phyloP scores from a whole-genome alignment of 2,113 vertebrate species.

The Furnarius figulus region DNA sequence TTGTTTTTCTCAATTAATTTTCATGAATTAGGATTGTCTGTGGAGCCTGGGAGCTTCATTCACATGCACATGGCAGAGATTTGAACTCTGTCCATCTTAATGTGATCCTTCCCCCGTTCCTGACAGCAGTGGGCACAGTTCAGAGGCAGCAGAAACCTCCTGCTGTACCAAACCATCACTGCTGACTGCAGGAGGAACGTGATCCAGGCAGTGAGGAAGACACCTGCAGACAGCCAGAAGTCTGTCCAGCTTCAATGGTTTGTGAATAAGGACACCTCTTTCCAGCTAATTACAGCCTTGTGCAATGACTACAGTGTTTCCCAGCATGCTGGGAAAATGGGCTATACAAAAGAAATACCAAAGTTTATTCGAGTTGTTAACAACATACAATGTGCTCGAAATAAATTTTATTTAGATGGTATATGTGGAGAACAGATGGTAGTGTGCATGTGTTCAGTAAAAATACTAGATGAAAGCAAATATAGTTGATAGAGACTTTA shows the following conservation, averaged over 20 bases:
- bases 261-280: not conserved
- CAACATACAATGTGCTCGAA: not conserved
- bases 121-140: not conserved
- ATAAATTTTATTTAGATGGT: slow-evolving; percentile 20
- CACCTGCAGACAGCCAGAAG: not conserved
- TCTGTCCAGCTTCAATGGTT: not conserved
- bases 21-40: not conserved
- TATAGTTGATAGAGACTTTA: slow-evolving; percentile 20
- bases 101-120: rapidly evolving
- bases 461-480: slow-evolving; percentile 45
- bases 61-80: not conserved
- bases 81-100: not conserved
- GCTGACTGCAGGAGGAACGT: not conserved
- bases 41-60: not conserved
- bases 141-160: not conserved
- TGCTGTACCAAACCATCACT: not conserved
- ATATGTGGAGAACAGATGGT: slow-evolving; percentile 12
- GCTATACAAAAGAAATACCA: not conserved
- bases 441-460: not conserved
- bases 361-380: not conserved
- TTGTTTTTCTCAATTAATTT: not conserved
- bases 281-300: not conserved
- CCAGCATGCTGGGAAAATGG: not conserved
- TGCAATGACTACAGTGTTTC: not conserved
- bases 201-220: not conserved